These are phyloP conservation scores for Congeria kusceri DNA, from an alignment of 2,888 invertebrate species.

Conservation along the genomic window DNA sequence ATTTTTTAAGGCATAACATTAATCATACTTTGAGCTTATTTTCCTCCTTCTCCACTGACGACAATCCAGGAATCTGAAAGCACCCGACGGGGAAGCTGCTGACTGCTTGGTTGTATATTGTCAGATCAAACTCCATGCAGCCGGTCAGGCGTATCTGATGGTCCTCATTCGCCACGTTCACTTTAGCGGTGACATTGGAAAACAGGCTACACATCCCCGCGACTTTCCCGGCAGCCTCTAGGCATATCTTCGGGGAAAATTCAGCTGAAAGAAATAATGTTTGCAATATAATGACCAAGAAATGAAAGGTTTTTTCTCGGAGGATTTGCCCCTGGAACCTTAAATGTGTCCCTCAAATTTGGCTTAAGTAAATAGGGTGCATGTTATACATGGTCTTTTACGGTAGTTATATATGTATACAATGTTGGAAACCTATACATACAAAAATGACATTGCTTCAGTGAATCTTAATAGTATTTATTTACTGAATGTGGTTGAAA, in stretches of 20 bases:
- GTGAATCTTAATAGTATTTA: no score
- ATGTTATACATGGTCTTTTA: no score
- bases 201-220: constrained; percentile 78
- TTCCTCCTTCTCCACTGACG: constrained; percentile 52
- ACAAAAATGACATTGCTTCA: no score
- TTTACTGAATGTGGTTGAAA: no score
- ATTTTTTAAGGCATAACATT: constrained; percentile 62
- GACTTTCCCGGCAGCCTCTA: constrained; percentile 75
- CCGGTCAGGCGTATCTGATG: constrained; percentile 79
- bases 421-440: no score
- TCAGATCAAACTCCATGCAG: constrained; percentile 76
- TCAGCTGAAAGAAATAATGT: constrained; percentile 71
- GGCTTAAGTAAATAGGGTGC: no score
- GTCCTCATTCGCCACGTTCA: constrained; percentile 70
- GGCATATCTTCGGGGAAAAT: constrained; percentile 77
- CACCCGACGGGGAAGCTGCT: constrained; percentile 79
- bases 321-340: no score
- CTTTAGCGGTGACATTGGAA: constrained; percentile 77
- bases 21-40: constrained; percentile 55
- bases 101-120: constrained; percentile 77
- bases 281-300: no score
- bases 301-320: no score
- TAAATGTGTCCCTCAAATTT: no score
- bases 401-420: no score
- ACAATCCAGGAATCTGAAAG: constrained; percentile 78